Percentiles rank a stretch among this genome's conserved stretches.
Conservation (phyloP, 2,113 vertebrate species). For the Laticauda laticaudata region DNA sequence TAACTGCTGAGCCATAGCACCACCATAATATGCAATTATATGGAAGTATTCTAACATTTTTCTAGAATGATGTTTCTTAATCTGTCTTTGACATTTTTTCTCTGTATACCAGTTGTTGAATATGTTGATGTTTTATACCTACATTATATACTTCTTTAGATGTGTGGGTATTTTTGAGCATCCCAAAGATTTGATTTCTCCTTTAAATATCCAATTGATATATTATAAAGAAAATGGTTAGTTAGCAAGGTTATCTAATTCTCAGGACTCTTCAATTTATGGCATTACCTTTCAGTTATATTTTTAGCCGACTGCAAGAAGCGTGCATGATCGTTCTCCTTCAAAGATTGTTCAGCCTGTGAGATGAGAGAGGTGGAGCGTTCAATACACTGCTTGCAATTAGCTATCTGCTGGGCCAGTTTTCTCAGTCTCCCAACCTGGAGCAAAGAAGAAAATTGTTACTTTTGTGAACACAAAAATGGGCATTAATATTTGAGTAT, state of each 20-base stretch:
- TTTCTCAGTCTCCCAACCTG: conserved; percentile 91
- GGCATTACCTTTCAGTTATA: conserved; percentile 88
- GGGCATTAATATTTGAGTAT: conserved; percentile 8
- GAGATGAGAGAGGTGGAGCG: conserved; percentile 92
- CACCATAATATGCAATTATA: neutral
- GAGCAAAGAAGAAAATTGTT: conserved; percentile 40
- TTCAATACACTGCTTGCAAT: conserved; percentile 97
- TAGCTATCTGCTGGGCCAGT: conserved; percentile 92
- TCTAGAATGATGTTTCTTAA: neutral
- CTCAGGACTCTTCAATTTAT: neutral
- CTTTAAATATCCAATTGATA: neutral
- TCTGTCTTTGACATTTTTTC: neutral
- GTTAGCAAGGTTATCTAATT: neutral
- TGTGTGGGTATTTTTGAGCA: neutral
- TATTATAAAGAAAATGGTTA: neutral
- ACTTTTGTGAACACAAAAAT: conserved; percentile 39
- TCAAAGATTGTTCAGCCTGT: conserved; percentile 93
- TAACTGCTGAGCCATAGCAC: neutral
- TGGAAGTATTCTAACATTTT: neutral
- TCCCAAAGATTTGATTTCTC: neutral
- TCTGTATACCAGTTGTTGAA: neutral
- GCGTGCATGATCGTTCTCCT: conserved; percentile 90
- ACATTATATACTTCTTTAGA: neutral
- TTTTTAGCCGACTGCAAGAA: conserved; percentile 96
- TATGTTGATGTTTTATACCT: neutral